These are phyloP conservation scores for Redunca redunca DNA, from an alignment of 2,113 vertebrate genomes.

Conservation along the genomic window DNA sequence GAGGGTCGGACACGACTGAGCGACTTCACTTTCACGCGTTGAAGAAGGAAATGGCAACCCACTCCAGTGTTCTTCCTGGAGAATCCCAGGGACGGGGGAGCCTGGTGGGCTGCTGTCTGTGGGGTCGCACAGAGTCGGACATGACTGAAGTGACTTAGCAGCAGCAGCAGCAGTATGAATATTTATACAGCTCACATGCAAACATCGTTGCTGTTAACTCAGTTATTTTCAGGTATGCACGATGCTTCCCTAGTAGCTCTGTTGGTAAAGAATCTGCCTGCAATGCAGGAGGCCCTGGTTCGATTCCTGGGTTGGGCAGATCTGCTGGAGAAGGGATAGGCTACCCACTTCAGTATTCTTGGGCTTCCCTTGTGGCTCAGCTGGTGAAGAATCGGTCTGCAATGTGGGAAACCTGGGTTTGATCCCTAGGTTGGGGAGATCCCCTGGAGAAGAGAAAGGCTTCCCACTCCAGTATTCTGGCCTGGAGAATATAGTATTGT, in stretches of 20 bases:
- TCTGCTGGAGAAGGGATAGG: not conserved
- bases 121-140: no score
- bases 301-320: not conserved
- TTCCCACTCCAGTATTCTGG: not conserved
- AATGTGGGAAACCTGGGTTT: not conserved
- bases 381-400: not conserved
- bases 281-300: not conserved
- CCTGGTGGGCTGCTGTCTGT: no score
- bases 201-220: slow-evolving; percentile 31
- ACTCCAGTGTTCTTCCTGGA: no score
- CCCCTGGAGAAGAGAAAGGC: not conserved
- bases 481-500: not conserved
- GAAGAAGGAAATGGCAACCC: no score
- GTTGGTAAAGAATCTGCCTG: not conserved
- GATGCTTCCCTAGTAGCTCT: not conserved
- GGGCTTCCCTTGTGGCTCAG: not conserved
- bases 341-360: not conserved
- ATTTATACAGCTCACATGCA: slow-evolving; percentile 51
- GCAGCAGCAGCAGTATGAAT: slow-evolving; percentile 9
- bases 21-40: no score
- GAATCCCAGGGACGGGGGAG: no score
- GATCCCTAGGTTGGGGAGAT: not conserved
- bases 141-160: no score
- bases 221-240: not conserved
- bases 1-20: no score